Percentiles rank a stretch among this genome's conserved stretches.
Conservation (phyloP, 2,113 vertebrate genomes). For the Pipa parva region DNA sequence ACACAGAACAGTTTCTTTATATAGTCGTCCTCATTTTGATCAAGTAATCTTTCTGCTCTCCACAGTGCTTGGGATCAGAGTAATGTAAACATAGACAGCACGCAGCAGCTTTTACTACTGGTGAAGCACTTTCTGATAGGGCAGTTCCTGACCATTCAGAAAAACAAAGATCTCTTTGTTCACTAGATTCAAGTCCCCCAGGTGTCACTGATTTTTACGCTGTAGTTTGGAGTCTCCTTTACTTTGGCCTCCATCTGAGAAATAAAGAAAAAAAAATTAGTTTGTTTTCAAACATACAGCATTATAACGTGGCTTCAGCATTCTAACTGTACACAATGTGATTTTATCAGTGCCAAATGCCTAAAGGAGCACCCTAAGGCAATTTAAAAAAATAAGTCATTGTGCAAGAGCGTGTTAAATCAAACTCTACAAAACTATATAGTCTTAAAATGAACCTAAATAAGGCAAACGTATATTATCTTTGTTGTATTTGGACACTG, state of each 20-base stretch:
- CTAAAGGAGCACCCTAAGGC: too few species aligned
- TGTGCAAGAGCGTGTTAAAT: too few species aligned
- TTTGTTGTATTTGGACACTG: too few species aligned
- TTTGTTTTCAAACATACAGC: too few species aligned
- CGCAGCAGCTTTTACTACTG: slow-evolving; percentile 70
- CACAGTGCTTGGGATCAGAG: slow-evolving; percentile 79
- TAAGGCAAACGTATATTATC: too few species aligned
- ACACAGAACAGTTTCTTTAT: slow-evolving; percentile 54
- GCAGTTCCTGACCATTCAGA: slow-evolving; percentile 59
- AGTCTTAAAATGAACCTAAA: too few species aligned
- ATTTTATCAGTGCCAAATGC: too few species aligned
- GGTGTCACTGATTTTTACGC: slow-evolving; percentile 90
- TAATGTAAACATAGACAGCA: slow-evolving; percentile 77
- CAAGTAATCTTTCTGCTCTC: slow-evolving; percentile 70
- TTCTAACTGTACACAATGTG: too few species aligned
- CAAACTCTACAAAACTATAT: too few species aligned
- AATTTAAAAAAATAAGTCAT: too few species aligned
- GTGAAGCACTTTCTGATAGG: slow-evolving; percentile 63
- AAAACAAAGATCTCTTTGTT: slow-evolving; percentile 52
- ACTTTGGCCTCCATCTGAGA: slow-evolving; percentile 93
- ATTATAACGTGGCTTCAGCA: too few species aligned
- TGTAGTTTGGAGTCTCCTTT: slow-evolving; percentile 89
- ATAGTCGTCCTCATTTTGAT: slow-evolving; percentile 71
- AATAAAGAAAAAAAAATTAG: slow-evolving; percentile 48
- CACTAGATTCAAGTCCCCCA: slow-evolving; percentile 56